A percentile compares a stretch with the other conserved stretches of the same genome.
Conservation (phyloP, 1,140 invertebrate genomes). For the Drosophila subobscura region DNA sequence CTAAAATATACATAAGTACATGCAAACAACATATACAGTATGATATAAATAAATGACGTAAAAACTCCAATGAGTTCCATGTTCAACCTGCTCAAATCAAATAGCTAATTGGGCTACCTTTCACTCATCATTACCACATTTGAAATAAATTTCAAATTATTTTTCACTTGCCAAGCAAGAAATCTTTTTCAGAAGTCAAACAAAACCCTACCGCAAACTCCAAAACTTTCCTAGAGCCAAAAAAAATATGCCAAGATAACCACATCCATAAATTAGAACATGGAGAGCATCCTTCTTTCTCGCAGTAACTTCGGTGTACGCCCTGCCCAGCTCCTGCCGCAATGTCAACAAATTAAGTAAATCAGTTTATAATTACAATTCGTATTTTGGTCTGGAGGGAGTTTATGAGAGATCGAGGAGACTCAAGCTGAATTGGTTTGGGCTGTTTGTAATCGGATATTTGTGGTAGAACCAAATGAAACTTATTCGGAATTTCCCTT, state of each 20-base stretch:
- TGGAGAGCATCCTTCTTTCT: constrained; percentile 46
- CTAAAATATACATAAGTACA: no score
- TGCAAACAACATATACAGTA: no score
- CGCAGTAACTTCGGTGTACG: constrained; percentile 1
- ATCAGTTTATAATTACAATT: constrained; percentile 75
- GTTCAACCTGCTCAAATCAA: constrained; percentile 16
- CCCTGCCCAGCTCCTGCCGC: constrained; percentile 23
- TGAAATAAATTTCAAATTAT: constrained; percentile 51
- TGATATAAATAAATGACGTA: no score
- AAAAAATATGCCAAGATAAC: constrained; percentile 73
- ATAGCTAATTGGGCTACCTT: constrained; percentile 50
- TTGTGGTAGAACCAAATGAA: constrained; percentile 45
- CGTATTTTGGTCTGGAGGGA: constrained; percentile 26
- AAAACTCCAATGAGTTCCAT: no score
- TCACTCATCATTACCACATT: constrained; percentile 23
- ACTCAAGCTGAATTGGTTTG: constrained; percentile 6
- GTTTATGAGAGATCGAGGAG: constrained; percentile 25
- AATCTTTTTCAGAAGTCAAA: constrained; percentile 36
- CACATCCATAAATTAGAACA: constrained; percentile 66
- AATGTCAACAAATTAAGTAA: constrained; percentile 77
- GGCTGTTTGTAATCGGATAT: constrained; percentile 51
- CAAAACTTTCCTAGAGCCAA: constrained; percentile 58
- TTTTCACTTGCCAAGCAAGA: constrained; percentile 40
- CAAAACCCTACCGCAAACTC: constrained; percentile 59
- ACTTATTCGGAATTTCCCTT: constrained; percentile 34